These are phyloP conservation scores for Xiphorhynchus elegans DNA, from an alignment of 2,113 vertebrate genomes.

Conservation along the genomic window DNA sequence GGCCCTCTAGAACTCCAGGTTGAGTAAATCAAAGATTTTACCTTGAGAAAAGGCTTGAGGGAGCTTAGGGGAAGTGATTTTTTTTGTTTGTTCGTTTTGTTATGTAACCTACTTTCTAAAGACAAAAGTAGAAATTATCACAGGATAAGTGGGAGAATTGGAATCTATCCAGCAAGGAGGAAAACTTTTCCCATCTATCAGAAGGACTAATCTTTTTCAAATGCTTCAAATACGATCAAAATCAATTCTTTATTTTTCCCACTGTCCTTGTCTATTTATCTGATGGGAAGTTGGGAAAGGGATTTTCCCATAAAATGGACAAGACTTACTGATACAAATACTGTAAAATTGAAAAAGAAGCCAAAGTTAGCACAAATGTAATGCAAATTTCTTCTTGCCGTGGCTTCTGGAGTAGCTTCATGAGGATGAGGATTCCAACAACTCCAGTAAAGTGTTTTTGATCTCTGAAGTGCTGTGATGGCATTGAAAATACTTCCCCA, in stretches of 20 bases:
- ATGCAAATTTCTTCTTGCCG: background rate
- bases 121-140: background rate
- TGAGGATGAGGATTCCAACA: background rate
- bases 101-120: background rate
- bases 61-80: background rate
- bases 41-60: background rate
- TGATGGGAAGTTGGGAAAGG: background rate
- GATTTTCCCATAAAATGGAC: background rate
- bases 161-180: background rate
- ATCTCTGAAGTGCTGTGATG: background rate
- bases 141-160: background rate
- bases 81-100: background rate
- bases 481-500: background rate
- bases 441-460: background rate
- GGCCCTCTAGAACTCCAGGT: background rate
- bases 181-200: background rate
- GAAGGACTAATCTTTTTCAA: background rate
- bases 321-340: background rate
- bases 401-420: background rate
- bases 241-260: background rate
- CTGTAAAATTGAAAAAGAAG: background rate
- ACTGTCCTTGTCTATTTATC: background rate
- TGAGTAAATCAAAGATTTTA: background rate
- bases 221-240: background rate
- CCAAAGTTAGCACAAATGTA: background rate